These are phyloP conservation scores for Himalopsyche kuldschensis DNA, from an alignment of 2,888 invertebrate genomes.

Conservation along the genomic window DNA sequence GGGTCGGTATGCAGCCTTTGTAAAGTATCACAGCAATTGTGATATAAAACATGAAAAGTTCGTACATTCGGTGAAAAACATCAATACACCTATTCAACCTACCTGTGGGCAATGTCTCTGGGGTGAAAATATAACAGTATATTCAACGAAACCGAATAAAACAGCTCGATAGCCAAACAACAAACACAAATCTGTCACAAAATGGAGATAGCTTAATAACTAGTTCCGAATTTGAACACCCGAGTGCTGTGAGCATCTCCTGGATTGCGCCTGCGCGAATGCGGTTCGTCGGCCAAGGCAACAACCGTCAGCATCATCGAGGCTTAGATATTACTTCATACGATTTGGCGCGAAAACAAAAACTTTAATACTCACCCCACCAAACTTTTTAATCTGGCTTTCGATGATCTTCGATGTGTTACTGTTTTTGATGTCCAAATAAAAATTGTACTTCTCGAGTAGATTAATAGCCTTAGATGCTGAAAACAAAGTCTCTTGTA, in stretches of 20 bases:
- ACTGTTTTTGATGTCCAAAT: conserved; percentile 75
- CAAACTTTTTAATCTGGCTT: conserved; percentile 69
- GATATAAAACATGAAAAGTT: conserved; percentile 46
- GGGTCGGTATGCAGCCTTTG: conserved; percentile 31
- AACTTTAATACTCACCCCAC: conserved; percentile 63
- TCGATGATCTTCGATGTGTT: conserved; percentile 67
- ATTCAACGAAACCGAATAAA: conserved; percentile 41
- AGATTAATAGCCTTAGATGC: conserved; percentile 57
- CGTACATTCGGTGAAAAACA: background rate
- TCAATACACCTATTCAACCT: conserved; percentile 7
- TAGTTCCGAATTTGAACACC: conserved; percentile 56
- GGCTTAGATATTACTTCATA: conserved; percentile 11
- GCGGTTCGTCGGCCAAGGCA: background rate
- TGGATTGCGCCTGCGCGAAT: conserved; percentile 22
- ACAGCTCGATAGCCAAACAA: conserved; percentile 52
- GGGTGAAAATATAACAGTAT: background rate
- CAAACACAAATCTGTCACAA: conserved; percentile 68
- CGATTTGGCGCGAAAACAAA: conserved; percentile 32
- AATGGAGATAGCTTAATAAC: conserved; percentile 65
- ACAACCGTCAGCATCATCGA: conserved; percentile 3
- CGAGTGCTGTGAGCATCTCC: conserved; percentile 50
- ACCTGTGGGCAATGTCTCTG: background rate
- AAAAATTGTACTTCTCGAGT: conserved; percentile 70
- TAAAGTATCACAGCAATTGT: conserved; percentile 43
- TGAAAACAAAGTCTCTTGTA: conserved; percentile 38